Base-by-base conservation (phyloP, 2,888 invertebrate species). In the Ferrisia virgata region DNA sequence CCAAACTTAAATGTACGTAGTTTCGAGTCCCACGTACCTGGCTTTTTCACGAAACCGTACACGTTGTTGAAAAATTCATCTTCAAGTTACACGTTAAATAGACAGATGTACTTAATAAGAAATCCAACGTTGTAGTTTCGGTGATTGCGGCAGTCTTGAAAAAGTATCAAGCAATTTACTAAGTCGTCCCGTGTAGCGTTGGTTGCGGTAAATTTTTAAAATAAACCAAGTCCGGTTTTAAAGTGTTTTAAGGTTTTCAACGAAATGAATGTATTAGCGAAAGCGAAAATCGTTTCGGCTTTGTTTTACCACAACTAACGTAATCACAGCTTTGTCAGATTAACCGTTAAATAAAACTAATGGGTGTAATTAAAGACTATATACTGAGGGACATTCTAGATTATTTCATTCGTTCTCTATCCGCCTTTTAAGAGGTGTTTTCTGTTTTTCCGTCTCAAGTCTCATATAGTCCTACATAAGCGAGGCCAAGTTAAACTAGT, bases 291-390 rank as follows among this genome's bases (percentile, higher is more conserved):
- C 72, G 72, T 33, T 72, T 72, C 72, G 72, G 72, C 36, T 33
- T 31, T 72, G 72, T 72, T 72, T 28, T 33, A 72, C 72, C 72
- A 33, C 72, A 72, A 64, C 72, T 4, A 33, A 72, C 33, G 72
- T 72, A 72, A 72, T 72, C 72, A 72, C 72, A 72, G 72, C 72
- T 33, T 72, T 72, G 33, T 72, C 72, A 33, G 72, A 33, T 72
- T 72, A 72, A 31, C 72, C 72, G 72, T 72, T 72, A 72, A 72
- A 72, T 72, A 72, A 72, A 72, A 72, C 33, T 72, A 72, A 72
- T 72, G 72, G 72, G 72, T 72, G 8, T 72, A 72, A 72, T 72
- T 72, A 72, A 72, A 72, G 33, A 33, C 72, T 72, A 72, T n/a
- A n/a, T 72, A 36, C 28, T 33, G 33, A 47, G 47, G 31, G 36